Conservation (phyloP, 2,797 vertebrate species). For the Malurus leucopterus region DNA sequence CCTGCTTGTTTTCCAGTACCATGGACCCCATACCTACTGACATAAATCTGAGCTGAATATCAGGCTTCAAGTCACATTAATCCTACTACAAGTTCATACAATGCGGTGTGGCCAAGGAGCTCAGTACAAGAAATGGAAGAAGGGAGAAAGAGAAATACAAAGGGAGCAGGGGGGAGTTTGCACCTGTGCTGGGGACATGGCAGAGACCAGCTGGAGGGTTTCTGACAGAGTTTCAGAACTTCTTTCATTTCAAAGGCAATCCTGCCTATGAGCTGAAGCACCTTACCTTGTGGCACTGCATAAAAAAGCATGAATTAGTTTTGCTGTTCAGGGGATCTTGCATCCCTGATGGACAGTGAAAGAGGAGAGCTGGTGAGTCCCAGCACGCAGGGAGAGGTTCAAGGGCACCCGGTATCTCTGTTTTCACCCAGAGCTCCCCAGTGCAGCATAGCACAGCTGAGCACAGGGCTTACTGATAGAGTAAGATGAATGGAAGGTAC, state of each 20-base stretch:
- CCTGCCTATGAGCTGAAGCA: not conserved
- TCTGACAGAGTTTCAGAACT: not conserved
- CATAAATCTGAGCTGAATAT: not conserved
- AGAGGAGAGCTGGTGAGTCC: not conserved
- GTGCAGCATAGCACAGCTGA: not conserved
- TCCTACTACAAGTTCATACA: not conserved
- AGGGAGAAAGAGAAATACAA: not conserved
- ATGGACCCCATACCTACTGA: not conserved
- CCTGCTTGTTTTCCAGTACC: not conserved
- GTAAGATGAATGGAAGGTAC: not conserved
- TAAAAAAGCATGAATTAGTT: not conserved
- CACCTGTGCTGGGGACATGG: not conserved
- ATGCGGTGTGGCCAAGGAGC: not conserved
- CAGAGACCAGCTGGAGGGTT: not conserved
- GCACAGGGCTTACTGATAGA: not conserved
- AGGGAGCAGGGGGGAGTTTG: accelerated
- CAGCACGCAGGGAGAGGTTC: accelerated
- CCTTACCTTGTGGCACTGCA: not conserved
- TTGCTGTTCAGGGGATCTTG: not conserved
- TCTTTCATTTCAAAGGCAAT: not conserved
- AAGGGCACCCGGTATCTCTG: not conserved
- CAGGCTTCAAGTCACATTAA: not conserved
- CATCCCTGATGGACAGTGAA: not conserved
- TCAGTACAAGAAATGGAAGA: not conserved
- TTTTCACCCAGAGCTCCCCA: not conserved